These are phyloP conservation scores for Anagrus nilaparvatae DNA, from an alignment of 1,140 invertebrate species.

Conservation along the genomic window DNA sequence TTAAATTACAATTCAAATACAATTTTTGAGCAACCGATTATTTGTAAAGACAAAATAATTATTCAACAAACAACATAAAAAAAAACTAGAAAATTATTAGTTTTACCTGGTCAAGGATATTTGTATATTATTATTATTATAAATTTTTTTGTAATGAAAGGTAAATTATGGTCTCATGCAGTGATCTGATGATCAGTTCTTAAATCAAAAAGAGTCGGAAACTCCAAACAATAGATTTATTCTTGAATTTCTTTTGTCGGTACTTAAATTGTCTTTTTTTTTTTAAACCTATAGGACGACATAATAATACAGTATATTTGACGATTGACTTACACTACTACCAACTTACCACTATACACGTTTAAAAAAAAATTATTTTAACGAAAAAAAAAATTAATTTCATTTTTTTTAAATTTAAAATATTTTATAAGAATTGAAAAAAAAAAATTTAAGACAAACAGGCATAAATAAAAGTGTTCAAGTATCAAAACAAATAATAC, in stretches of 20 bases:
- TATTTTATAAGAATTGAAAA: too few species aligned
- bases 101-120: too few species aligned
- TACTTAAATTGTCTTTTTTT: slow-evolving; percentile 4
- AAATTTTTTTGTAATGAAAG: background rate
- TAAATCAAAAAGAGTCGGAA: background rate
- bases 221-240: slow-evolving; percentile 4
- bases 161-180: background rate
- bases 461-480: too few species aligned
- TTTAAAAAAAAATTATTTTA: slow-evolving; percentile 5
- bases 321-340: slow-evolving; percentile 4
- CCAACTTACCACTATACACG: background rate
- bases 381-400: too few species aligned
- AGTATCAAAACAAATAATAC: too few species aligned
- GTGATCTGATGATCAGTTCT: background rate
- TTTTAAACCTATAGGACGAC: background rate
- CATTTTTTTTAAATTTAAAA: too few species aligned
- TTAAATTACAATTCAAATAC: too few species aligned
- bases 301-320: slow-evolving; percentile 3
- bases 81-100: too few species aligned
- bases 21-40: too few species aligned
- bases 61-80: too few species aligned
- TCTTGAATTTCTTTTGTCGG: background rate
- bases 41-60: too few species aligned
- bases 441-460: too few species aligned
- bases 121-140: background rate